Evolutionary conservation across 2,888 invertebrate genomes (phyloP).

Genomic region (Xiphydria camelus): DNA sequence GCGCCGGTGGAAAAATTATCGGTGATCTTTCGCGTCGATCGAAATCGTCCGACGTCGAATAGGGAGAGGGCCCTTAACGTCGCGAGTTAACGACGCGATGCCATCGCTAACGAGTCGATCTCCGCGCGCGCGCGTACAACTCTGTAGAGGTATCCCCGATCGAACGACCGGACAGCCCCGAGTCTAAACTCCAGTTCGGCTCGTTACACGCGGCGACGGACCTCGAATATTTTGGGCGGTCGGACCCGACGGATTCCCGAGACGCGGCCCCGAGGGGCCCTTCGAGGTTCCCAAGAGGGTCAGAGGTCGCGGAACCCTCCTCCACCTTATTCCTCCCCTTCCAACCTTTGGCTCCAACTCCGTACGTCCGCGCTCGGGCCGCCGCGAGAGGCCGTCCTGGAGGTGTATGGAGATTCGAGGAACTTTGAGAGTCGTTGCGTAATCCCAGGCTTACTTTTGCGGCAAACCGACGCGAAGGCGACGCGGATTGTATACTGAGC

Average conservation of each 20-base stretch:
- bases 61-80: too few relatives aligned
- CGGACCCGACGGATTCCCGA: conserved; percentile 4
- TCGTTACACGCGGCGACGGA: background rate
- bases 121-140: too few relatives aligned
- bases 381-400: background rate
- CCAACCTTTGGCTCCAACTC: background rate
- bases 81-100: too few relatives aligned
- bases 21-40: too few relatives aligned
- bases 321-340: conserved; percentile 30
- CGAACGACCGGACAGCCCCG: too few relatives aligned
- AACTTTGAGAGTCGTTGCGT: background rate
- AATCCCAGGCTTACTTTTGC: background rate
- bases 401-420: background rate
- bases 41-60: too few relatives aligned
- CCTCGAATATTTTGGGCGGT: background rate
- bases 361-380: background rate
- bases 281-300: conserved; percentile 45
- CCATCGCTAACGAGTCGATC: too few relatives aligned
- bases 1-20: too few relatives aligned
- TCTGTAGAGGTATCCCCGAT: too few relatives aligned
- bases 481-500: too few relatives aligned
- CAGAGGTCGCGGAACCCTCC: conserved; percentile 44
- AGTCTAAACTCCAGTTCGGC: background rate
- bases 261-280: conserved; percentile 37
- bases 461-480: too few relatives aligned